phyloP scores from a whole-genome alignment of 2,888 invertebrate species.

The Chrysolina haemoptera region DNA sequence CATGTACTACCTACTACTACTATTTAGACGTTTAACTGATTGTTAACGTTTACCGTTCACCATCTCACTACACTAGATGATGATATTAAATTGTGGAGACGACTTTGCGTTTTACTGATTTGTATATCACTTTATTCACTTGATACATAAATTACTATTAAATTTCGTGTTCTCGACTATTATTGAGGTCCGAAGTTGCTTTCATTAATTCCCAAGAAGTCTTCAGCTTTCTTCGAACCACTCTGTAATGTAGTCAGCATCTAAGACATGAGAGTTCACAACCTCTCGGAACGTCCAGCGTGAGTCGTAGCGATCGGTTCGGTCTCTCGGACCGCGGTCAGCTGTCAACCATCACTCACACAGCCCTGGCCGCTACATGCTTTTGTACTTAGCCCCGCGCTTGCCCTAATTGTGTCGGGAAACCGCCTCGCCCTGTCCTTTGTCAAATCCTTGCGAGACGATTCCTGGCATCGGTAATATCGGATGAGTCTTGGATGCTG shows the following conservation, averaged over 20 bases:
- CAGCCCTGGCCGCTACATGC: conserved; percentile 67
- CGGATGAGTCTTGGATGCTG: neutral
- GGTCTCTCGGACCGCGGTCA: conserved; percentile 64
- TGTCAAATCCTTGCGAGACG: conserved; percentile 15
- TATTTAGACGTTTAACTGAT: no score
- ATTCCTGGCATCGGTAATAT: conserved; percentile 11
- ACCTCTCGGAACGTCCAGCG: conserved; percentile 39
- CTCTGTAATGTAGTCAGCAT: neutral
- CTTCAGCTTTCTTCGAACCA: no score
- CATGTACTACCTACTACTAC: no score
- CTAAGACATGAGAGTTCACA: neutral
- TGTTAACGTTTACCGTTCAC: no score
- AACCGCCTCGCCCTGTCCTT: conserved; percentile 1
- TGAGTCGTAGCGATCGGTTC: conserved; percentile 49
- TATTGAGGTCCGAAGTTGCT: no score
- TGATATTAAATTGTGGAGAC: no score
- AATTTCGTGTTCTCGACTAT: no score
- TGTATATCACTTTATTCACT: no score
- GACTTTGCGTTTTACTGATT: no score
- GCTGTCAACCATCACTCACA: conserved; percentile 71
- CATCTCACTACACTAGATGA: no score
- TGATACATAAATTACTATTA: no score
- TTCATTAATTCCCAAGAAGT: no score
- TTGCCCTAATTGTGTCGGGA: conserved; percentile 67
- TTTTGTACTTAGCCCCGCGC: conserved; percentile 65